Percentiles rank a stretch among this genome's conserved stretches.
Conservation (phyloP, 2,888 invertebrate species). For the Diarsia mendica region DNA sequence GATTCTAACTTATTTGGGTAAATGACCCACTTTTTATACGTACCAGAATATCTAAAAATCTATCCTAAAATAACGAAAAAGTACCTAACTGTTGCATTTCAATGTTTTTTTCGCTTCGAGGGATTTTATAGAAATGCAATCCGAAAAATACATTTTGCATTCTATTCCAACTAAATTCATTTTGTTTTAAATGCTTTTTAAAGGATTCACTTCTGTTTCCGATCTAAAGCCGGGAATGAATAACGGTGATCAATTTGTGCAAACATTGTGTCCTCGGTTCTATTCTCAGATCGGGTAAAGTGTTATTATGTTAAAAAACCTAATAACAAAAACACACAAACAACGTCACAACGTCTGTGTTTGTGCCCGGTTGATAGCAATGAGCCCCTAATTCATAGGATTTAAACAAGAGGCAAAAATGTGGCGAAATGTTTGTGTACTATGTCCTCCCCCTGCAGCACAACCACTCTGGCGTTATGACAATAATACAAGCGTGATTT, state of each 20-base stretch:
- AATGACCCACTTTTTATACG: neutral
- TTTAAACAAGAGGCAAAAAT: neutral
- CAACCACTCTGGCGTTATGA: neutral
- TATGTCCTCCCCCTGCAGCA: neutral
- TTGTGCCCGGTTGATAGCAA: neutral
- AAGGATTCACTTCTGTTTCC: neutral
- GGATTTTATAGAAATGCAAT: constrained; percentile 16
- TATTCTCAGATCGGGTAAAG: neutral
- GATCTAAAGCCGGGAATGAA: neutral
- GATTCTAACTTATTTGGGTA: neutral
- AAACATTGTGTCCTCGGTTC: neutral
- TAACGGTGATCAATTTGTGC: neutral
- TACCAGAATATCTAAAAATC: constrained; percentile 1
- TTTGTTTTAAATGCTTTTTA: constrained; percentile 12
- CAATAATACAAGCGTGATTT: neutral
- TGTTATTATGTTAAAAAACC: neutral
- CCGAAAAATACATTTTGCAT: constrained; percentile 8
- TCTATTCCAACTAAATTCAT: constrained; percentile 25
- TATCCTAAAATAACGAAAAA: neutral
- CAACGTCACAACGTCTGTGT: no score
- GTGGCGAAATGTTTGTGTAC: neutral
- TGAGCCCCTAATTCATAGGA: neutral
- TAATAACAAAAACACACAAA: no score
- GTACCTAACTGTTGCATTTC: constrained; percentile 11
- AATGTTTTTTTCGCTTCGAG: constrained; percentile 8